Evolutionary conservation across 2,797 vertebrate genomes (phyloP), one percentile per base, ranked within the genome.

Genomic region (Enteromius viviparus): DNA sequence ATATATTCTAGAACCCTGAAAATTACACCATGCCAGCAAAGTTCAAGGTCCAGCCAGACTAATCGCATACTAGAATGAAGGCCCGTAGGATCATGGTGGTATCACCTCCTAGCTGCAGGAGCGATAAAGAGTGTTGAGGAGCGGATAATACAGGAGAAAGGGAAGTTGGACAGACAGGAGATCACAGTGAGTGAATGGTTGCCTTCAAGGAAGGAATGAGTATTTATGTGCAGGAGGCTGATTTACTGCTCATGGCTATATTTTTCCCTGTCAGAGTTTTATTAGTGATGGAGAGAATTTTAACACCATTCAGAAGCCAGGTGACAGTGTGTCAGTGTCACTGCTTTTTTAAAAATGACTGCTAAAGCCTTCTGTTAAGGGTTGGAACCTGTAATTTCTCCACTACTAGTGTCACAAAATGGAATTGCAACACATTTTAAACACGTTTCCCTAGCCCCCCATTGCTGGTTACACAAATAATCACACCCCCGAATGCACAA

Each of bases 1-100:
- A 84, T 87, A 84, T 83, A 90, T 82, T 85, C 87, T 80, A 26
- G 80, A 76, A 78, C 86, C 82, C 83, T 85, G 71, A 49, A 78
- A 14, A 49, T 71, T 80, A 87, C 88, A 90, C 89, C 86, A 74
- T 80, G 34, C 76, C 76, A 81, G 76, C 80, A 76, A 82, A 66
- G 75, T 87, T 91, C 70, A 87, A 86, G 80, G 84, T 60, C 85
- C 65, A 66, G 23, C 26, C 70, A 29, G 3, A 26, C 78, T 87
- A 88, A 89, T 91, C 86, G 87, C 70, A 79, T 23, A 78, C 71
- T 69, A 66, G 85, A 85, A 78, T 26, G 37, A 11, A 81, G 85
- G 58, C 19, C 76, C 23, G 10, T n/a, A 72, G 62, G 72, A 74
- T 65, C 21, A 26, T 81, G 76, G 68, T 26, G 9, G 34, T 37